phyloP scores from a whole-genome alignment of 2,888 invertebrate species.

The Xylota sylvarum region DNA sequence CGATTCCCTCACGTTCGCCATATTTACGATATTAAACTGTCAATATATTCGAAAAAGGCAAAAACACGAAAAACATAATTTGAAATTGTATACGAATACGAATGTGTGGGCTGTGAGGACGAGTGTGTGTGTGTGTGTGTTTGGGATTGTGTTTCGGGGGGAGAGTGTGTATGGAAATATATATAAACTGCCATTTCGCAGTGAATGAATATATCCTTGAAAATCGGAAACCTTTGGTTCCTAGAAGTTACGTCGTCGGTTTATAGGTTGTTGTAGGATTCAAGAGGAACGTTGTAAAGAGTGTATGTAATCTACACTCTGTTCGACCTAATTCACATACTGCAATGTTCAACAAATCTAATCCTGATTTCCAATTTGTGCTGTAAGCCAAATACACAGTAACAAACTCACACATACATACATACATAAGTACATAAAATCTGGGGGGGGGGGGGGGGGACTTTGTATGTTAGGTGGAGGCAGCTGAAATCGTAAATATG shows the following conservation, averaged over 20 bases:
- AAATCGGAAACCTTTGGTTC: constrained; percentile 42
- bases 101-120: background rate
- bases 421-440: too few relatives aligned
- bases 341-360: constrained; percentile 61
- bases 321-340: constrained; percentile 61
- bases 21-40: constrained; percentile 50
- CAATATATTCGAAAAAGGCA: constrained; percentile 31
- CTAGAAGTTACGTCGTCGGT: constrained; percentile 14
- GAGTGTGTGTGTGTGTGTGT: background rate
- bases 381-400: constrained; percentile 37
- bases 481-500: constrained; percentile 51
- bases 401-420: background rate
- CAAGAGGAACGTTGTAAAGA: background rate
- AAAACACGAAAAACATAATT: constrained; percentile 33
- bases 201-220: constrained; percentile 35
- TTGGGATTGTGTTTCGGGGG: too few relatives aligned
- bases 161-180: background rate
- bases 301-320: constrained; percentile 40
- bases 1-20: constrained; percentile 36
- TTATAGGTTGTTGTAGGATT: constrained; percentile 10
- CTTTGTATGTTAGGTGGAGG: background rate
- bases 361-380: constrained; percentile 57
- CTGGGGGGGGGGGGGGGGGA: background rate
- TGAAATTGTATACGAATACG: constrained; percentile 10
- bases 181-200: background rate